Evolutionary conservation across 1,140 invertebrate genomes (phyloP).

Genomic region (Cardiocondyla obscurior): DNA sequence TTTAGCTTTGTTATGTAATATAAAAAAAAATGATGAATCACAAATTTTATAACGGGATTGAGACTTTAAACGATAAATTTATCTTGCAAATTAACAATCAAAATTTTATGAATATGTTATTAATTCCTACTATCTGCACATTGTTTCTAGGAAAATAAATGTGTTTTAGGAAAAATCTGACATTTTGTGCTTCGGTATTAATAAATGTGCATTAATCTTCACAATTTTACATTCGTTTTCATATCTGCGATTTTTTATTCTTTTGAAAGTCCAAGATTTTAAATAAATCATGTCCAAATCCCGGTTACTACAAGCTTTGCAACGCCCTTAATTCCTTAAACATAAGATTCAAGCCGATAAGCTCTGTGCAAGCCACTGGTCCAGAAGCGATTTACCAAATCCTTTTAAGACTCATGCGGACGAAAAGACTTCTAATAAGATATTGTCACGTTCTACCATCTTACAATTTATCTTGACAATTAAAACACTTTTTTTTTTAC

Average conservation of each 20-base stretch:
- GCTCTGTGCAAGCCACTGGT: slow-evolving; percentile 13
- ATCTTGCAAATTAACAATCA: not conserved
- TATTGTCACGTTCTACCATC: slow-evolving; percentile 3
- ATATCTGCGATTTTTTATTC: not conserved
- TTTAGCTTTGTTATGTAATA: not conserved
- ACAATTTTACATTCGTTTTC: not conserved
- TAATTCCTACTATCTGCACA: not conserved
- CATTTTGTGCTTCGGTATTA: not conserved
- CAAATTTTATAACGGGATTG: not conserved
- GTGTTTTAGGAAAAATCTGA: too few relatives aligned
- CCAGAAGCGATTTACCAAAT: slow-evolving; percentile 19
- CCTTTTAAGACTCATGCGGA: slow-evolving; percentile 4
- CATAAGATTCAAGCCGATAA: slow-evolving; percentile 21
- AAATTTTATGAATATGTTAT: not conserved
- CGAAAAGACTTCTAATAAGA: slow-evolving; percentile 12
- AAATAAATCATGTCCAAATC: slow-evolving; percentile 35
- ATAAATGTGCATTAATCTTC: not conserved
- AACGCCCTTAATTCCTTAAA: slow-evolving; percentile 36
- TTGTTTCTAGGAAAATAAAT: not conserved
- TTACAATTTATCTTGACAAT: not conserved
- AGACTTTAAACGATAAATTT: not conserved
- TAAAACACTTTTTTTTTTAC: too few relatives aligned
- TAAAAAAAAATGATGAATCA: not conserved
- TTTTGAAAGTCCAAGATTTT: not conserved
- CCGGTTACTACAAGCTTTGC: not conserved